Evolutionary conservation across 2,797 vertebrate genomes (phyloP).

Genomic region (Phataginus tetradactyla): DNA sequence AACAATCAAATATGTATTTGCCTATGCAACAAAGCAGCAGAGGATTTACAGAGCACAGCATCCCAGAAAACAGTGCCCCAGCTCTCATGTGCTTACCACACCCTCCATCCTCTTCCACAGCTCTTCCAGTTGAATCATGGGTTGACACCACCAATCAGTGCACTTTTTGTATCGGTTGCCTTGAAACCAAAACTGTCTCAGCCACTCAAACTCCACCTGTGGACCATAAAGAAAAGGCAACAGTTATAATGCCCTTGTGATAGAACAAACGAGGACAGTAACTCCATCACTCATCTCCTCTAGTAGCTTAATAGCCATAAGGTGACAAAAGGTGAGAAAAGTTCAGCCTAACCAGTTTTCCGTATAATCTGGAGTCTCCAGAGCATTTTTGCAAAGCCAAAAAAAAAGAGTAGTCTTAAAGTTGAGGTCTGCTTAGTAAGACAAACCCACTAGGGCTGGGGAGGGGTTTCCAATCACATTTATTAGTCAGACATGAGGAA

Average conservation of each 20-base stretch:
- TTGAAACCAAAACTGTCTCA: conserved; percentile 99
- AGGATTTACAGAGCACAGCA: fast-evolving
- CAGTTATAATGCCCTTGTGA: not conserved
- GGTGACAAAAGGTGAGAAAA: conserved; percentile 25
- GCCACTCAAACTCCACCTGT: conserved; percentile 98
- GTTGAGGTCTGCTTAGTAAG: not conserved
- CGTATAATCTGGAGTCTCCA: not conserved
- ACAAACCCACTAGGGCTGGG: too few relatives aligned
- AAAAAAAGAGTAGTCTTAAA: not conserved
- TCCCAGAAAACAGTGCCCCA: fast-evolving
- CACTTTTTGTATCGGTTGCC: conserved; percentile 93
- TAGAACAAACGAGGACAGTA: not conserved
- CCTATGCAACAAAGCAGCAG: not conserved
- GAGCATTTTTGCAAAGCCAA: conserved; percentile 16
- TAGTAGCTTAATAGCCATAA: not conserved
- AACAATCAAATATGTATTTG: not conserved
- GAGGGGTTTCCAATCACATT: not conserved
- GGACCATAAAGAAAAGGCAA: conserved; percentile 32
- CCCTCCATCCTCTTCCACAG: conserved; percentile 96
- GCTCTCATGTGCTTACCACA: conserved; percentile 89
- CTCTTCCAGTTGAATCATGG: conserved; percentile 93
- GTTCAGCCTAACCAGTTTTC: not conserved
- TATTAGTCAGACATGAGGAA: not conserved
- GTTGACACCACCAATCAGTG: conserved; percentile 95
- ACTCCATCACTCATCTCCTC: not conserved